Evolutionary conservation across 1,140 invertebrate species (phyloP).

Genomic region (Zaprionus vittiger): DNA sequence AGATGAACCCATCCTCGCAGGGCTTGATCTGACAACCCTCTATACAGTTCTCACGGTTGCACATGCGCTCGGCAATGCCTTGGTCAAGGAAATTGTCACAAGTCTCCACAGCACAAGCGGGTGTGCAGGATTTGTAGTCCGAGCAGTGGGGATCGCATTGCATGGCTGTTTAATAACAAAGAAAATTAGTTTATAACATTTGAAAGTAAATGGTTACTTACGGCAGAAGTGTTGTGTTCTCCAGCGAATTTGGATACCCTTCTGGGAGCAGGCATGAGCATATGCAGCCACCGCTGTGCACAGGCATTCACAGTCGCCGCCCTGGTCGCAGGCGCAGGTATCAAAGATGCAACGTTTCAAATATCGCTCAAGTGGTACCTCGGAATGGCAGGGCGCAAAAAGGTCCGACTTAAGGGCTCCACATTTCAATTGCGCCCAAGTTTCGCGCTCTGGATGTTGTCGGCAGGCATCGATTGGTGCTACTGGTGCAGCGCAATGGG

Average conservation of each 20-base stretch:
- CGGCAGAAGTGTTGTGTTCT: constrained; percentile 92
- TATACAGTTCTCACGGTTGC: constrained; percentile 90
- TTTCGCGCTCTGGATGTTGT: constrained; percentile 89
- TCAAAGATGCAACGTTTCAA: constrained; percentile 91
- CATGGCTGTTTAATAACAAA: constrained; percentile 87
- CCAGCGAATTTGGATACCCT: constrained; percentile 91
- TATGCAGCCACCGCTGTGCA: constrained; percentile 95
- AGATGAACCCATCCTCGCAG: constrained; percentile 89
- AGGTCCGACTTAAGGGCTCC: constrained; percentile 89
- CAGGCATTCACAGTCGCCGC: constrained; percentile 95
- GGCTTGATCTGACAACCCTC: constrained; percentile 88
- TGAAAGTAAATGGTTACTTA: constrained; percentile 85
- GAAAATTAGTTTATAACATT: neutral
- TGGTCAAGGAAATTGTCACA: constrained; percentile 92
- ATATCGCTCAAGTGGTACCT: constrained; percentile 90
- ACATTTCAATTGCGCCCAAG: constrained; percentile 92
- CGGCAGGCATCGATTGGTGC: constrained; percentile 88
- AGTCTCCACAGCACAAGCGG: constrained; percentile 92
- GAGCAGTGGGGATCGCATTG: constrained; percentile 93
- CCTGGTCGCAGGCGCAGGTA: constrained; percentile 94
- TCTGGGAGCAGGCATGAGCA: constrained; percentile 91
- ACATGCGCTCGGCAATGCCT: constrained; percentile 86
- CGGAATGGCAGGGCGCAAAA: constrained; percentile 91
- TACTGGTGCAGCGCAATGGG: constrained; percentile 88
- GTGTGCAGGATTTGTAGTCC: constrained; percentile 92